Percentiles rank a stretch among this genome's conserved stretches.
Evolutionary conservation across 2,113 vertebrate genomes (phyloP).

Genomic region (Siniperca knerii): DNA sequence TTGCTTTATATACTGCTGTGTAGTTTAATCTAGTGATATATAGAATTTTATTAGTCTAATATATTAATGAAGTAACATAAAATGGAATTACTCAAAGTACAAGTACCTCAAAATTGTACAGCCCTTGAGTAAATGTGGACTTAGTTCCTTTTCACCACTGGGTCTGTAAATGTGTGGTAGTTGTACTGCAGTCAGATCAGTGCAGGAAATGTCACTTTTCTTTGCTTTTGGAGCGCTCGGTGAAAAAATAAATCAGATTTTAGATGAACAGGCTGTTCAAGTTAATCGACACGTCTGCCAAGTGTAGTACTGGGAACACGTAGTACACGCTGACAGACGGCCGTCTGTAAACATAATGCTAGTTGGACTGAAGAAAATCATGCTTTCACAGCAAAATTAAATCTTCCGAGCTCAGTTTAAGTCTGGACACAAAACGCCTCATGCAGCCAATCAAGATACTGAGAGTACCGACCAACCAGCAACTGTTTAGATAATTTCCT

Average conservation of each 20-base stretch:
- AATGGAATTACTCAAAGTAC: not conserved
- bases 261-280: constrained; percentile 25
- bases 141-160: not conserved
- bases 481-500: not conserved
- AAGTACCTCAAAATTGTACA: not conserved
- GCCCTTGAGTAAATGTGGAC: not conserved
- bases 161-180: not conserved
- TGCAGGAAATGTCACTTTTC: not conserved
- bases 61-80: not conserved
- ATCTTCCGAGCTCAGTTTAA: not conserved
- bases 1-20: too few relatives aligned
- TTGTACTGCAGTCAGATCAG: not conserved
- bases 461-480: not conserved
- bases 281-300: constrained; percentile 30
- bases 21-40: too few relatives aligned
- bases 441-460: not conserved
- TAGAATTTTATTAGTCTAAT: too few relatives aligned
- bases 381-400: not conserved
- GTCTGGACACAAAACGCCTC: not conserved
- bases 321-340: not conserved
- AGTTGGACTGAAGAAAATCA: not conserved
- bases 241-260: constrained; percentile 18
- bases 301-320: not conserved
- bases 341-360: not conserved
- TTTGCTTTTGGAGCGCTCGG: not conserved